Conservation (phyloP, 2,797 vertebrate species). For the Thamnophis elegans region DNA sequence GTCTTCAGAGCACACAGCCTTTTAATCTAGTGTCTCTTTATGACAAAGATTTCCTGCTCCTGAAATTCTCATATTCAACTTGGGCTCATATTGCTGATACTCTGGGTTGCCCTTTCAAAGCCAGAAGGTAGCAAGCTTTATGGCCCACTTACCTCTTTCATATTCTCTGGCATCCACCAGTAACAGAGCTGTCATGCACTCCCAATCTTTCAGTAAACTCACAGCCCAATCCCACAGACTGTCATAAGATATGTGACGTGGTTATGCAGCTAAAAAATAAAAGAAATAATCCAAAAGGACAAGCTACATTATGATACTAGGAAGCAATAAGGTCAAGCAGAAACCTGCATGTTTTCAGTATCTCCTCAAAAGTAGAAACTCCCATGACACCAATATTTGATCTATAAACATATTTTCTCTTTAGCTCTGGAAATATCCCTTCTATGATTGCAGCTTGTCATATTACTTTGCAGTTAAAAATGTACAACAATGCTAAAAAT, state of each 20-base stretch:
- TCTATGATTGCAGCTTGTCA: background rate
- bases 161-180: constrained; percentile 68
- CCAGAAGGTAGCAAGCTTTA: background rate
- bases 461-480: background rate
- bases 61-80: background rate
- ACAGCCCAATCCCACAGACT: constrained; percentile 89
- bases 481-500: background rate
- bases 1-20: background rate
- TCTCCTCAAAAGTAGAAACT: background rate
- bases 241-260: constrained; percentile 90
- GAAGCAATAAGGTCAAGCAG: background rate
- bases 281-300: background rate
- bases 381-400: background rate
- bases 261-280: constrained; percentile 77
- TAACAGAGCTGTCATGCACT: constrained; percentile 80
- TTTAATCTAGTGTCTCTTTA: background rate
- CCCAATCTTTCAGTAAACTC: constrained; percentile 87
- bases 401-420: background rate
- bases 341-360: background rate
- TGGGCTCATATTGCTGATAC: background rate
- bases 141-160: constrained; percentile 67
- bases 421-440: background rate
- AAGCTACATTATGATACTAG: background rate
- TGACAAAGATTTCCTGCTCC: background rate
- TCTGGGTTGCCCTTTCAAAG: background rate